Evolutionary conservation across 30 jellyfish, hydroid and myxozoan species (phyloP).

Genomic region (Cassiopea andromeda): DNA sequence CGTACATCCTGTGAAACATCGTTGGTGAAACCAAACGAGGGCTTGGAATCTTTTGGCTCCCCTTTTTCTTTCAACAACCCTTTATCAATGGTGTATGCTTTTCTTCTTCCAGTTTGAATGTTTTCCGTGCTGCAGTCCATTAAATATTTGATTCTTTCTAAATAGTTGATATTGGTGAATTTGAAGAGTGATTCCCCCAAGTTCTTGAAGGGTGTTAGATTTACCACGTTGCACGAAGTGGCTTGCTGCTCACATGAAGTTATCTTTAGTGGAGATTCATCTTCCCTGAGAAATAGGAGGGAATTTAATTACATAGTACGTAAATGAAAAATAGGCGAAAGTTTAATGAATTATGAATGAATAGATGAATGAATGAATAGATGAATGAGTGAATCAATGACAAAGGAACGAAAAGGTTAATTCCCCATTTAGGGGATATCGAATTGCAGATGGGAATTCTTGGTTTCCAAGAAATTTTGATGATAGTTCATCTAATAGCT

Average conservation of each 20-base stretch:
- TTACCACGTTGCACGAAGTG: not conserved
- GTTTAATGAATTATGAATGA: too few species aligned
- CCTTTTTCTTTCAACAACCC: not conserved
- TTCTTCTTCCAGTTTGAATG: not conserved
- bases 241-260: not conserved
- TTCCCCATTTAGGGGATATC: not conserved
- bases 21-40: not conserved
- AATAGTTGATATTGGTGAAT: not conserved
- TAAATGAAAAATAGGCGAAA: too few species aligned
- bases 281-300: not conserved
- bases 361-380: too few species aligned
- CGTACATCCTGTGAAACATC: not conserved
- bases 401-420: not conserved
- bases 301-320: not conserved
- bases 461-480: too few species aligned
- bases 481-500: too few species aligned
- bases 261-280: not conserved
- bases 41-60: not conserved
- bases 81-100: not conserved
- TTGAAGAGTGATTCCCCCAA: not conserved
- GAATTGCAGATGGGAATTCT: not conserved
- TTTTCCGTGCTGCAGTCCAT: not conserved
- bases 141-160: not conserved
- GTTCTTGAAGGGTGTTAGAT: not conserved
- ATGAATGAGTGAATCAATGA: too few species aligned